Percentiles rank a stretch among this genome's conserved stretches.
Evolutionary conservation across 2,113 vertebrate species (phyloP).

Genomic region (Nesogale talazaci): DNA sequence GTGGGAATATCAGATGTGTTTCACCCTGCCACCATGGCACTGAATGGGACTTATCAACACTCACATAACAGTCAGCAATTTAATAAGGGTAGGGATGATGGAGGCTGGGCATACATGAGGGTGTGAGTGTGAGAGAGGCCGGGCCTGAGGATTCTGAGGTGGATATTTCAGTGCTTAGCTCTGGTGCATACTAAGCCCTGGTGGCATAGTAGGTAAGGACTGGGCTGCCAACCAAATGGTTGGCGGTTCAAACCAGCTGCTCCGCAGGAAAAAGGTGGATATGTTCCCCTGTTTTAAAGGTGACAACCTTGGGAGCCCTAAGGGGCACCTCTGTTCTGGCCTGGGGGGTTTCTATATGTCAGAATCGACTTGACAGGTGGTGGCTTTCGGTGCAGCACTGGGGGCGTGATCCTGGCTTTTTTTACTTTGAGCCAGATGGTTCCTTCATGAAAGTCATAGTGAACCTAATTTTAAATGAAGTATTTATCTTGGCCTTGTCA

Average conservation of each 20-base stretch:
- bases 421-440: not conserved
- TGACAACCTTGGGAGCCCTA: not conserved
- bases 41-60: slow-evolving; percentile 62
- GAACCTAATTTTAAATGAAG: not conserved
- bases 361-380: not conserved
- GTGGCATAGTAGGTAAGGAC: not conserved
- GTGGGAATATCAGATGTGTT: slow-evolving; percentile 61
- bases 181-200: not conserved
- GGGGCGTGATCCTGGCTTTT: not conserved
- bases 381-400: not conserved
- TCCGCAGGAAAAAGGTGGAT: not conserved
- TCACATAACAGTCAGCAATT: slow-evolving; percentile 54
- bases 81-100: not conserved
- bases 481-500: not conserved
- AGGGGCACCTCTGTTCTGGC: not conserved
- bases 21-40: slow-evolving; percentile 74
- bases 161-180: not conserved
- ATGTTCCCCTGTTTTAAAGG: not conserved
- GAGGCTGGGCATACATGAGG: not conserved
- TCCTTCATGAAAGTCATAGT: not conserved
- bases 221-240: not conserved
- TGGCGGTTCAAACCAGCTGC: not conserved
- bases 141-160: not conserved
- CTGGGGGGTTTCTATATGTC: not conserved
- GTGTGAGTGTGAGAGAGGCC: not conserved